Evolutionary conservation across 92 coral and sea anemone species (phyloP).

Genomic region (Pocillopora grandis): DNA sequence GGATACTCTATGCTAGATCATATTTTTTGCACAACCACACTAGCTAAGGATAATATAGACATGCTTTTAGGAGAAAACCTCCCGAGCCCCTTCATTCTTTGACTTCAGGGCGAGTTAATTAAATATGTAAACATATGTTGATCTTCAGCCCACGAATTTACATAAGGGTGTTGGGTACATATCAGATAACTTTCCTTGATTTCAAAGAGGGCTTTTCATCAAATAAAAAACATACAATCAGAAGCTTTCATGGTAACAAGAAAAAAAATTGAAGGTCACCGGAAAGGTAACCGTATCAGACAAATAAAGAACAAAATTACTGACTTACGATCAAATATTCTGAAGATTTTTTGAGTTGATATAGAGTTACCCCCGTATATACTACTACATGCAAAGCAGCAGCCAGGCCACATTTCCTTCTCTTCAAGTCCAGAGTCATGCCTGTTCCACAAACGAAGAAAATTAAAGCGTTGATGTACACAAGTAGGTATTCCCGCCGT

Average conservation of each 20-base stretch:
- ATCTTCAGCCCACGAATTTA: too few species aligned
- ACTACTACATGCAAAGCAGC: slow-evolving; percentile 77
- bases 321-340: slow-evolving; percentile 85
- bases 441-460: slow-evolving; percentile 94
- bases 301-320: neutral
- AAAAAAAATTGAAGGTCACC: neutral
- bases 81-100: too few species aligned
- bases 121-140: too few species aligned
- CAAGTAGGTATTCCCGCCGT: slow-evolving; percentile 56
- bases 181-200: too few species aligned
- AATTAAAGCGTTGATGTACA: slow-evolving; percentile 75
- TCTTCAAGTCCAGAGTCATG: slow-evolving; percentile 84
- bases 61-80: too few species aligned
- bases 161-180: too few species aligned
- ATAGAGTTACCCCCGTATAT: slow-evolving; percentile 58
- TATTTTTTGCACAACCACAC: too few species aligned
- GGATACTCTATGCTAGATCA: too few species aligned
- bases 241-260: neutral
- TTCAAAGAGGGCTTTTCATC: too few species aligned
- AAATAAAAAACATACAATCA: too few species aligned
- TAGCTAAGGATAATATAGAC: too few species aligned
- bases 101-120: too few species aligned
- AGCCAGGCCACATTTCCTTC: slow-evolving; percentile 76
- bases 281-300: neutral
- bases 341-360: slow-evolving; percentile 63